Conservation (phyloP, 2,797 vertebrate genomes). For the Acanthurus leucopareius region DNA sequence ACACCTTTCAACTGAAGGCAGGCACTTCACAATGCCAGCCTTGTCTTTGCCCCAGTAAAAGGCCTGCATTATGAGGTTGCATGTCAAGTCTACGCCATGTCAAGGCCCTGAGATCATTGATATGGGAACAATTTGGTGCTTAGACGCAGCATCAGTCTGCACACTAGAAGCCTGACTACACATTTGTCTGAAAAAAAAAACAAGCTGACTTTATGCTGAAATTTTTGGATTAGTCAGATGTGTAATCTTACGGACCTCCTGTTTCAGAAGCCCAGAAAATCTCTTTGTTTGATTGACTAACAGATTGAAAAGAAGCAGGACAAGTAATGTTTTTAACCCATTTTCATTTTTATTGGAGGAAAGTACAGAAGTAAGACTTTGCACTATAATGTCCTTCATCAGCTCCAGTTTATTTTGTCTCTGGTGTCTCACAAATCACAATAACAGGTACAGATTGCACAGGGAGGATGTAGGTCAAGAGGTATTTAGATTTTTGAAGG, state of each 20-base stretch:
- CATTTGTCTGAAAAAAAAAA: conserved; percentile 10
- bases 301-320: not conserved
- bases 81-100: conserved; percentile 20
- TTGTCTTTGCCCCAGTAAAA: conserved; percentile 50
- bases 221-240: not conserved
- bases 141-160: not conserved
- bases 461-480: conserved; percentile 31
- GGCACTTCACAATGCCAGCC: conserved; percentile 38
- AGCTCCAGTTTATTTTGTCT: conserved; percentile 29
- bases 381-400: conserved; percentile 10
- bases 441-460: not conserved
- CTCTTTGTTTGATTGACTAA: not conserved
- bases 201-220: not conserved
- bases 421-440: conserved; percentile 3
- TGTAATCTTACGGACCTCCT: conserved; percentile 5
- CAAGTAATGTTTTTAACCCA: not conserved
- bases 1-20: conserved; percentile 31
- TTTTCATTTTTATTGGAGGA: conserved; percentile 6
- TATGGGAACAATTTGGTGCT: conserved; percentile 34
- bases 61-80: conserved; percentile 27
- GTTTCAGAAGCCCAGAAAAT: not conserved
- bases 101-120: conserved; percentile 20
- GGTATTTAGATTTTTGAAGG: not conserved
- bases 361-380: not conserved
- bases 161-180: conserved; percentile 19